Evolutionary conservation across 2,888 invertebrate genomes (phyloP).

Genomic region (Eilema depressum): DNA sequence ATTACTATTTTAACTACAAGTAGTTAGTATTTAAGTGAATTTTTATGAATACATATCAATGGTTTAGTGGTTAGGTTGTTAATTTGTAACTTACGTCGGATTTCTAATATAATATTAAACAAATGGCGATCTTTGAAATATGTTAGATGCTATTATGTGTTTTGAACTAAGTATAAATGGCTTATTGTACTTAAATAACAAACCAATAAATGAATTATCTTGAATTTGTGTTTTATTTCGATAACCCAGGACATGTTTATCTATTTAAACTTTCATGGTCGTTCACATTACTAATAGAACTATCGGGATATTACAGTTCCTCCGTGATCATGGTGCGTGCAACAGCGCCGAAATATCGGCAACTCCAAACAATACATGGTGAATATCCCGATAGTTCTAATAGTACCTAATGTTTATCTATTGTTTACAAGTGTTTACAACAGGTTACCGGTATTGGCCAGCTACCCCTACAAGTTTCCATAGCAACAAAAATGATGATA

Average conservation of each 20-base stretch:
- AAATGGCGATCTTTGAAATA: conserved; percentile 70
- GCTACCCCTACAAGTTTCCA: too few species aligned
- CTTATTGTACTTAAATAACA: conserved; percentile 82
- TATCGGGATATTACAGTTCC: too few species aligned
- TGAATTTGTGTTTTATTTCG: conserved; percentile 75
- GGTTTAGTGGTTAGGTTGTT: conserved; percentile 53
- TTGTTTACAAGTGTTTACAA: too few species aligned
- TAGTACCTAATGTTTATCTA: too few species aligned
- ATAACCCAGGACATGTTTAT: neutral
- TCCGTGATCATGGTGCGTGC: too few species aligned
- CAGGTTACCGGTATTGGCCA: too few species aligned
- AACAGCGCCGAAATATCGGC: too few species aligned
- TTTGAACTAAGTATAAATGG: conserved; percentile 79
- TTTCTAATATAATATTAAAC: conserved; percentile 61
- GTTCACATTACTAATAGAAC: too few species aligned
- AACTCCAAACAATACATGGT: too few species aligned
- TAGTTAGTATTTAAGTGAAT: conserved; percentile 58
- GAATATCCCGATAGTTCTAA: too few species aligned
- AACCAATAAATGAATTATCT: conserved; percentile 83
- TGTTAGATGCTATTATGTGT: conserved; percentile 73
- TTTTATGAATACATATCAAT: conserved; percentile 54
- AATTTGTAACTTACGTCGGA: conserved; percentile 82
- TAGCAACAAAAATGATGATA: too few species aligned
- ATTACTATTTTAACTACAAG: conserved; percentile 58
- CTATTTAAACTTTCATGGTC: too few species aligned